Base-by-base conservation (phyloP, 2,797 vertebrate species). In the Anabacerthia variegaticeps region DNA sequence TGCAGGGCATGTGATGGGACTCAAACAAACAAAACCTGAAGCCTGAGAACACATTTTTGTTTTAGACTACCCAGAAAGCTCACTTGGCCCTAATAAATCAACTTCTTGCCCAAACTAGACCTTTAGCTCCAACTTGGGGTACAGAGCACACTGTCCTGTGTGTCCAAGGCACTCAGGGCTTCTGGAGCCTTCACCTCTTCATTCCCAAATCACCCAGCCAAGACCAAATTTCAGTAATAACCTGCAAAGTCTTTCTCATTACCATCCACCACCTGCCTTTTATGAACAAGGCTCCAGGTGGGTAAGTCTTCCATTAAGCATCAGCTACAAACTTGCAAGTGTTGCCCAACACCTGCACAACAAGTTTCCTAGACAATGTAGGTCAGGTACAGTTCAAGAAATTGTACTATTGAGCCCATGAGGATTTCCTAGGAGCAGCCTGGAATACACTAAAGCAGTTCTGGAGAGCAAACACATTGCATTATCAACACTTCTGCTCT, bases 351-450 rank as follows among this genome's bases (percentile, higher is more conserved):
- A 92, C 62, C 62, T 21, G 66, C 6, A 69, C 2, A 7, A 77
- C 82, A 52, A 59, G 71, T 49, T 88, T 80, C 85, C 80, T 43
- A 59, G 36, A 55, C n/a, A 74, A 95, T 49, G 83, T 59, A 59
- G 83, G 89, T 86, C 92, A 96, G 83, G 66, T 6, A 75, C 76
- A 81, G 77, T 81, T 90, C 83, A 92, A 78, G 80, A 90, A 85
- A 74, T 44, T 20, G 32, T 39, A 49, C 19, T 67, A 2, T 0
- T 68, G 28, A 76, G 26, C 18, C 63, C 58, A 14, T 0, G 3
- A 84, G 41, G 66, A 76, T 26, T 41, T 76, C 71, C 71, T 30
- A 20, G 3, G 9, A 79, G 41, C 46, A 62, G 49, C 37, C 24
- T 68, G 12, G 26, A 59, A 81, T 3, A 67, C 0, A 0, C 54